A percentile compares a stretch with the other conserved stretches of the same genome.
phyloP scores from a whole-genome alignment of 1,140 invertebrate species.

The Oscheius sp. region DNA sequence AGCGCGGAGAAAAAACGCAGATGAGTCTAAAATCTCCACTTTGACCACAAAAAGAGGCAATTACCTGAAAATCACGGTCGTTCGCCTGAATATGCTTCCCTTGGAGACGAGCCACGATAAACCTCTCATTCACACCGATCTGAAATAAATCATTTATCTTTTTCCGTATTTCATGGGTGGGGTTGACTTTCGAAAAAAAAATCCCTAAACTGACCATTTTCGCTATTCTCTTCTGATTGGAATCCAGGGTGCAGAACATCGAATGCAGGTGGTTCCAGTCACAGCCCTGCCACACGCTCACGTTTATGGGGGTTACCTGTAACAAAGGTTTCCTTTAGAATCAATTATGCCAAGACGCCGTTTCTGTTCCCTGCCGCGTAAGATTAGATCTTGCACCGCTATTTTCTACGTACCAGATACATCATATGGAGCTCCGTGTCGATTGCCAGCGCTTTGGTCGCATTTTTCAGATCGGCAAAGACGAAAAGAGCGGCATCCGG shows the following conservation, averaged over 20 bases:
- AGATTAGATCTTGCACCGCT: background rate
- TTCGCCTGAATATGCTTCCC: slow-evolving; percentile 64
- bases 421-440: slow-evolving; percentile 91
- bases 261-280: slow-evolving; percentile 82
- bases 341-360: too few species aligned
- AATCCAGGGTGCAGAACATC: slow-evolving; percentile 78
- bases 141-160: too few species aligned
- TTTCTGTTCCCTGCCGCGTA: too few species aligned
- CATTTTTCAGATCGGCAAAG: slow-evolving; percentile 84
- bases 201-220: too few species aligned
- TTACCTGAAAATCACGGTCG: slow-evolving; percentile 62
- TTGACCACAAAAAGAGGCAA: background rate
- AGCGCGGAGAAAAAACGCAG: slow-evolving; percentile 85
- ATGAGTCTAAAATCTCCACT: slow-evolving; percentile 60
- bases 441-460: slow-evolving; percentile 81
- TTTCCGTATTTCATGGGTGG: too few species aligned
- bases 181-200: too few species aligned
- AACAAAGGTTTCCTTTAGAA: too few species aligned
- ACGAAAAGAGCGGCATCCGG: slow-evolving; percentile 84
- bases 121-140: slow-evolving; percentile 84
- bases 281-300: slow-evolving; percentile 24
- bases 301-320: slow-evolving; percentile 47
- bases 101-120: slow-evolving; percentile 76
- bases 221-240: slow-evolving; percentile 78
- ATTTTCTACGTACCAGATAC: slow-evolving; percentile 69